Evolutionary conservation across 2,113 vertebrate species (phyloP), one percentile per base, ranked within the genome.

Genomic region (Oceanites oceanicus): DNA sequence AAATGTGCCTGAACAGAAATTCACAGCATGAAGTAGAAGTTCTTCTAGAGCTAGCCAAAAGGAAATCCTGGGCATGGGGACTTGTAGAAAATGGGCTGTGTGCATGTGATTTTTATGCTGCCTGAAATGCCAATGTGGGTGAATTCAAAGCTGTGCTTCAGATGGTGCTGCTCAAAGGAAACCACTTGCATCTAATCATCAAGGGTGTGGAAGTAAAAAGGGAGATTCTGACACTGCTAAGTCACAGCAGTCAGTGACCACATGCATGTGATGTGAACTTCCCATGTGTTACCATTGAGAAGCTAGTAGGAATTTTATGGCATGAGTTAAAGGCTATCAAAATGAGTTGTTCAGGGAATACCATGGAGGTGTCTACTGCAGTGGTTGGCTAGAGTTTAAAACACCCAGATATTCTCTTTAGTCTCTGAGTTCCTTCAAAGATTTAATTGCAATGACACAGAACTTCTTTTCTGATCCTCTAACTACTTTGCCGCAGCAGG

Each of bases 281-380:
- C 40, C 44, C 5, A 1, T 1, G 32, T 9, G 11, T 40, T 18
- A 25, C 26, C 12, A 8, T 7, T 59, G 78, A 82, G n/a, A 29
- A 72, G 18, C 47, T 38, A 26, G 14, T 26, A 30, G 50, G 50
- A 34, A 58, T 52, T 88, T 25, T 18, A 30, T 47, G 45, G 56
- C 10, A 45, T 9, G 50, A 68, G 29, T 47, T 61, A 38, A 50
- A 75, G 26, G 44, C 25, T 49, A 11, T 22, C 2, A 4, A 67
- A 92, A 75, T 4, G 7, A 7, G 26, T 30, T 27, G 36, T 58
- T 73, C 7, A 20, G 63, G 36, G 15, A 70, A 12, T 42, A 16
- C 16, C 25, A 20, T 0, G 0, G 18, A 27, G 23, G 11, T n/a
- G 17, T 62, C 5, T 29, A 1, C 49, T 68, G 19, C 73, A 47